Percentiles rank a stretch among this genome's conserved stretches.
Conservation (phyloP, 2,888 invertebrate species). For the Molorchus minor region DNA sequence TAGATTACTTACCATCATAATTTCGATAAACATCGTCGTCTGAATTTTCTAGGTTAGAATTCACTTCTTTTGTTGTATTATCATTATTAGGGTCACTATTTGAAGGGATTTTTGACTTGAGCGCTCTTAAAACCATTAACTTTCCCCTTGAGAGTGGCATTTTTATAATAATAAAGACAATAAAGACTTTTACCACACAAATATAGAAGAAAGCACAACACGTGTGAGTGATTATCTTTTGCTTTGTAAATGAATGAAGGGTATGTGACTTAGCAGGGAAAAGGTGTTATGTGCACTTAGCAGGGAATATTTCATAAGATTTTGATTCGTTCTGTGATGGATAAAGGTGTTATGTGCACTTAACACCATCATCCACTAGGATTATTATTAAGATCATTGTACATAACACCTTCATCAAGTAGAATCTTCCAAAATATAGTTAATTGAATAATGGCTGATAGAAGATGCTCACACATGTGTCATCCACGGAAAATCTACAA, state of each 20-base stretch:
- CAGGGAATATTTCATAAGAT: not conserved
- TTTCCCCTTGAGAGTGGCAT: constrained; percentile 1
- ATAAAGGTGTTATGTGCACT: constrained; percentile 9
- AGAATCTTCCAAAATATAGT: not conserved
- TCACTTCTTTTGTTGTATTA: not conserved
- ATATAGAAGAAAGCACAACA: not conserved
- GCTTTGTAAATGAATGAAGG: not conserved
- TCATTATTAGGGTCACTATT: constrained; percentile 2
- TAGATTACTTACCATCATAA: too few relatives aligned
- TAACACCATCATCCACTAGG: constrained; percentile 3
- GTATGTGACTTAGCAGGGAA: not conserved
- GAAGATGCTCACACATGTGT: not conserved
- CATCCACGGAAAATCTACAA: constrained; percentile 1
- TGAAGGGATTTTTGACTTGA: not conserved
- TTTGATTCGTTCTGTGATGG: not conserved
- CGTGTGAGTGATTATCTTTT: not conserved
- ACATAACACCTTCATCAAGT: not conserved
- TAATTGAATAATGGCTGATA: not conserved
- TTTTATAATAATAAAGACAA: constrained; percentile 1
- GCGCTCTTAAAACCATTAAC: constrained; percentile 7
- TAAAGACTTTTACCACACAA: not conserved
- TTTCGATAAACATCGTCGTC: not conserved
- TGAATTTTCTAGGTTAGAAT: constrained; percentile 6
- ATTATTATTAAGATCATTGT: not conserved
- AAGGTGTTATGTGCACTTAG: too few relatives aligned